Conservation (phyloP, 2,888 invertebrate species). For the Deilephila porcellus region DNA sequence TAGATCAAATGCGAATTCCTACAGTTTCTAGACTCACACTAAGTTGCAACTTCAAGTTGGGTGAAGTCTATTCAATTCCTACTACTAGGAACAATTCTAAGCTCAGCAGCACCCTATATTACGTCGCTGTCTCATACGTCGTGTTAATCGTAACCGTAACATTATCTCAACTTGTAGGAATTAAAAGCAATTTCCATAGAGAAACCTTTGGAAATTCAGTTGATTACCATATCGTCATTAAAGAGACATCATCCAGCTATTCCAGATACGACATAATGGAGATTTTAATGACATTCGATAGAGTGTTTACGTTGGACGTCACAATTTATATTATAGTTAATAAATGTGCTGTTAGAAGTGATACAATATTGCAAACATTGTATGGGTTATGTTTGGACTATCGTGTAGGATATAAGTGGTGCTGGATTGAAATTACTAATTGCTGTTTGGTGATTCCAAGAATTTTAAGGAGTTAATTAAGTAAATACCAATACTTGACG, state of each 20-base stretch:
- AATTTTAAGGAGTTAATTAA: no score
- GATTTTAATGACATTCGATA: neutral
- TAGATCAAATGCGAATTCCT: no score
- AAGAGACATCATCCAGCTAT: neutral
- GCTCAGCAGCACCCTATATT: neutral
- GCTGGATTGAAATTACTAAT: no score
- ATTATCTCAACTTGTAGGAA: neutral
- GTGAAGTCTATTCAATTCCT: neutral
- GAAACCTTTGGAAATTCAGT: neutral
- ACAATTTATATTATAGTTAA: neutral
- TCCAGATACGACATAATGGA: neutral
- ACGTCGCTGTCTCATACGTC: neutral
- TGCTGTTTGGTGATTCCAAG: no score
- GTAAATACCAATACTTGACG: no score
- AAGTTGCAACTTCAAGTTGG: neutral
- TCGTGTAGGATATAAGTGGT: no score
- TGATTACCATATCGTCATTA: constrained; percentile 4
- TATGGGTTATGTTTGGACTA: neutral
- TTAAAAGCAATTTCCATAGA: constrained; percentile 17
- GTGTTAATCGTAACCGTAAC: neutral
- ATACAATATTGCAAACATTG: neutral
- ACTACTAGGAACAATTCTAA: neutral
- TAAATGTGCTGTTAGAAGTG: neutral
- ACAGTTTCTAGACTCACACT: no score
- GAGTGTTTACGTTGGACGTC: neutral